phyloP scores from a whole-genome alignment of 2,888 invertebrate genomes.

The Aphodius granarius region DNA sequence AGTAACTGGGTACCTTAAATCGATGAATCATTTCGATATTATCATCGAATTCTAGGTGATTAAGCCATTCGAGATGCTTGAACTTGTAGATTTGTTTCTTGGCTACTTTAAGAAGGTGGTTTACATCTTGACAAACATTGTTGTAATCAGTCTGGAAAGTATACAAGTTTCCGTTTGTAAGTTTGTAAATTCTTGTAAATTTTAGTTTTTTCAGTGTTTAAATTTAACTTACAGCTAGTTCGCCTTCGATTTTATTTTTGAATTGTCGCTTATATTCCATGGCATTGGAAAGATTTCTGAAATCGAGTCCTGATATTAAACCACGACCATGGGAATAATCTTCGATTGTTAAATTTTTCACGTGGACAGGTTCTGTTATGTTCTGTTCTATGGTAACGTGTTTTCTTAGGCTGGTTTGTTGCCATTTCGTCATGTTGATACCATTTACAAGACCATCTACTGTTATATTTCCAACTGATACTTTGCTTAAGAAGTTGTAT shows the following conservation, averaged over 20 bases:
- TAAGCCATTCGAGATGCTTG: slow-evolving; percentile 55
- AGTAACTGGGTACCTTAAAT: slow-evolving; percentile 41
- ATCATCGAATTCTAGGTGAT: slow-evolving; percentile 42
- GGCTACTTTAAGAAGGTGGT: slow-evolving; percentile 40
- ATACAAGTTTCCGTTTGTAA: neutral
- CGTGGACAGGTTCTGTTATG: slow-evolving; percentile 56
- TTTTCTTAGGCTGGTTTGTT: slow-evolving; percentile 47
- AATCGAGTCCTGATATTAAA: slow-evolving; percentile 46
- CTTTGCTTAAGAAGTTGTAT: slow-evolving; percentile 45
- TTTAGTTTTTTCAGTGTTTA: neutral
- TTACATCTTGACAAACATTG: slow-evolving; percentile 46
- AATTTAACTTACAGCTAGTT: slow-evolving; percentile 40
- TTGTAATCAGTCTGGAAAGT: slow-evolving; percentile 45
- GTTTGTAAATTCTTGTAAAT: neutral
- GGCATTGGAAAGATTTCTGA: slow-evolving; percentile 42
- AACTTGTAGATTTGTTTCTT: slow-evolving; percentile 54
- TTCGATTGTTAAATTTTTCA: slow-evolving; percentile 51
- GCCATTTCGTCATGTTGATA: slow-evolving; percentile 55
- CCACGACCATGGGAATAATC: slow-evolving; percentile 46
- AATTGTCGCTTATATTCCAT: slow-evolving; percentile 40
- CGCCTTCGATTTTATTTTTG: slow-evolving; percentile 39
- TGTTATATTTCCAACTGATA: slow-evolving; percentile 38
- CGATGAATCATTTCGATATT: slow-evolving; percentile 44
- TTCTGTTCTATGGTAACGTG: slow-evolving; percentile 46
- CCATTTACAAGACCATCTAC: slow-evolving; percentile 44